Conservation (phyloP, 2,113 vertebrate species). For the Gobio gobio region DNA sequence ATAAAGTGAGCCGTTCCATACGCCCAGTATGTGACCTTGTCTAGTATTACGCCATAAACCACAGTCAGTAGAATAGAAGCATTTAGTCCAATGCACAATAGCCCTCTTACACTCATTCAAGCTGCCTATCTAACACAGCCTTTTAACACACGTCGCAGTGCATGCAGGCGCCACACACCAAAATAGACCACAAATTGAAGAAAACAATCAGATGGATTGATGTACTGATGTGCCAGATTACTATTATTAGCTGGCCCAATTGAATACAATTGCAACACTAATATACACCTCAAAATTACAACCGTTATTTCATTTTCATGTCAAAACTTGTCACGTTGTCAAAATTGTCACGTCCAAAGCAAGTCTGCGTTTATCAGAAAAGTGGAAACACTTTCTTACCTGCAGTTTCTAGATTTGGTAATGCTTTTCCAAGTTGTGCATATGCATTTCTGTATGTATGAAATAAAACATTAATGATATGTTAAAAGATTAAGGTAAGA, state of each 20-base stretch:
- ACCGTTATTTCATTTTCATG: not conserved
- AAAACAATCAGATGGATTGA: conserved; percentile 6
- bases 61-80: conserved; percentile 50
- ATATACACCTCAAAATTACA: not conserved
- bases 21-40: conserved; percentile 46
- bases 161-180: conserved; percentile 23
- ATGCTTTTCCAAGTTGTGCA: not conserved
- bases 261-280: not conserved
- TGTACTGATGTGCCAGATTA: conserved; percentile 25
- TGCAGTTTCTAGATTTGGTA: not conserved
- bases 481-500: not conserved
- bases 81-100: conserved; percentile 51
- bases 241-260: not conserved
- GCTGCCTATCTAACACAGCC: conserved; percentile 20
- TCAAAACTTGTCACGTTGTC: conserved; percentile 8
- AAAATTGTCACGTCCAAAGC: not conserved
- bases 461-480: not conserved
- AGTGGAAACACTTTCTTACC: not conserved
- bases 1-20: conserved; percentile 11
- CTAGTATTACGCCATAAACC: conserved; percentile 35
- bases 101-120: conserved; percentile 17
- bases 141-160: not conserved
- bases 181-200: conserved; percentile 10
- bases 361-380: conserved; percentile 22
- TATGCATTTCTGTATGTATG: not conserved